A percentile compares a stretch with the other conserved stretches of the same genome.
Evolutionary conservation across 2,113 vertebrate species (phyloP).

Genomic region (Trinectes maculatus): DNA sequence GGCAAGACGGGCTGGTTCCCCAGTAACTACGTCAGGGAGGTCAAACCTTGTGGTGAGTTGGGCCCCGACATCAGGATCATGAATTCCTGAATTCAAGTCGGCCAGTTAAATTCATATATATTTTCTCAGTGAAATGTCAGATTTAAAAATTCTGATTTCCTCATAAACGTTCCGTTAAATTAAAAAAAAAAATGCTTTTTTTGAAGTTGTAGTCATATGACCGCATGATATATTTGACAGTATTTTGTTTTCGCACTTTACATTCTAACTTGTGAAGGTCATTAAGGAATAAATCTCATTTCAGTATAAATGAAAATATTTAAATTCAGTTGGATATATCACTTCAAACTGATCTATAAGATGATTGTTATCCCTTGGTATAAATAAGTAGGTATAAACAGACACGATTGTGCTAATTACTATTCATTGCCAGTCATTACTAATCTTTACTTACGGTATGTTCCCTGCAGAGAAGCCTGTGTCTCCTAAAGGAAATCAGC

Average conservation of each 20-base stretch:
- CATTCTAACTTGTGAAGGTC: no score
- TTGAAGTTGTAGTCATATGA: no score
- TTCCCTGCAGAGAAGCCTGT: conserved; percentile 88
- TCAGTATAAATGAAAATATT: background rate
- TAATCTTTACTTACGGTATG: background rate
- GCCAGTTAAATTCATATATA: no score
- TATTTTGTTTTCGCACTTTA: no score
- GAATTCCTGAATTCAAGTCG: background rate
- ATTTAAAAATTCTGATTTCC: no score
- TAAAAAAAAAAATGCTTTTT: no score
- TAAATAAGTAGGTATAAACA: background rate
- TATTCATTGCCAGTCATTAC: background rate
- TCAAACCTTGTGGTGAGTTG: conserved; percentile 93
- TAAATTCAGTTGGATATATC: background rate
- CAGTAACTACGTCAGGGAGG: conserved; percentile 97
- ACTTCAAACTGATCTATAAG: background rate
- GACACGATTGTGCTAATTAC: background rate
- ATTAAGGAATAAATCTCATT: no score
- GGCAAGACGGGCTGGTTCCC: conserved; percentile 98
- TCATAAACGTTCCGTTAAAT: background rate
- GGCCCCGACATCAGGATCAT: background rate
- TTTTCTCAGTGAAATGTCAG: no score
- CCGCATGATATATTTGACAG: background rate
- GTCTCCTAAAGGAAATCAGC: conserved; percentile 91
- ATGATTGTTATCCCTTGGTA: background rate